Evolutionary conservation across 2,797 vertebrate species (phyloP), one percentile per base, ranked within the genome.

Genomic region (Danionella dracula): DNA sequence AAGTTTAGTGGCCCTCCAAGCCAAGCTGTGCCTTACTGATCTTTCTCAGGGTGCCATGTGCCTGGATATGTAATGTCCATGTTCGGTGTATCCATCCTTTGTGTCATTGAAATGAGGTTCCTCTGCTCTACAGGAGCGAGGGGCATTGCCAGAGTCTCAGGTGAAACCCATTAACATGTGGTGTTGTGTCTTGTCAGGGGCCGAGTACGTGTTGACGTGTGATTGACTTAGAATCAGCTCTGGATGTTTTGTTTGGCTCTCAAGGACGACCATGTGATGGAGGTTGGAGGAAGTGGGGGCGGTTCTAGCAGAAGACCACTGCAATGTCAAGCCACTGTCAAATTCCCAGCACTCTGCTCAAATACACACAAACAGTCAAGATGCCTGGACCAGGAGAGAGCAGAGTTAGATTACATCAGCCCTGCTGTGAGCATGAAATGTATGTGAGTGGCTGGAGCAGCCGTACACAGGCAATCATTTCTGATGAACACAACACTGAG

Each of bases 81-180:
- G 44, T 66, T 70, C 27, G 35, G 49, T 50, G 68, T 63, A 32
- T 66, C 15, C 32, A 48, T 23, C 37, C 66, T 58, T 19, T 70
- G 34, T 41, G 50, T 69, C 56, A 42, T 56, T 62, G 58, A 60
- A 59, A 62, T 56, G 12, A 67, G 63, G 19, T 70, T 72, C 48
- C 29, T 20, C 50, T 40, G 56, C 42, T 51, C 46, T 64, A 40
- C 34, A 16, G 16, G 53, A 53, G 57, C 41, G 17, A 32, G 31
- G 42, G 16, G 42, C 54, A 42, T 53, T 70, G 71, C 64, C 74
- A 72, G 41, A 60, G 21, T 21, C 63, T 68, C 48, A 21, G 67
- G 67, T 73, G 58, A 54, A 73, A 76, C 48, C 58, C 68, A 61
- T 73, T 73, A 73, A 59, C 68, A 76, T 73, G 64, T 71, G 68